A percentile compares a stretch with the other conserved stretches of the same genome.
phyloP scores from a whole-genome alignment of 1,140 invertebrate genomes.

The Pygmarrhopalites habei region DNA sequence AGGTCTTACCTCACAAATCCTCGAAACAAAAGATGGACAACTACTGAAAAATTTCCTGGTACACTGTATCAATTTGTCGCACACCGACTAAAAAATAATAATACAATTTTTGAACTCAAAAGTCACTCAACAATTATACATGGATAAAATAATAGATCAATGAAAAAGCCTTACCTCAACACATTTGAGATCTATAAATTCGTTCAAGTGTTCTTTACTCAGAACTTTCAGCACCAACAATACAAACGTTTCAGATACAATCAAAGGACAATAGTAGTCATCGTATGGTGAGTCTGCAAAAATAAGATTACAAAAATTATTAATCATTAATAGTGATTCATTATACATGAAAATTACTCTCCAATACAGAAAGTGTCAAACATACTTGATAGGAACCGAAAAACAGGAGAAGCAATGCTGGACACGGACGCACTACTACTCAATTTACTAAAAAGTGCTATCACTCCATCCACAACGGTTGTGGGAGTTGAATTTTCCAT shows the following conservation, averaged over 20 bases:
- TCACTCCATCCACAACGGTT: constrained; percentile 74
- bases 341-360: too few relatives aligned
- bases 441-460: constrained; percentile 57
- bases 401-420: constrained; percentile 29
- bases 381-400: constrained; percentile 36
- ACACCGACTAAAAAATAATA: constrained; percentile 27
- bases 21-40: constrained; percentile 35
- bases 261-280: constrained; percentile 38
- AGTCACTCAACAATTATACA: too few relatives aligned
- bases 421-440: constrained; percentile 15
- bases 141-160: background rate
- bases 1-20: too few relatives aligned
- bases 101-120: too few relatives aligned
- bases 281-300: constrained; percentile 35
- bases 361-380: constrained; percentile 1
- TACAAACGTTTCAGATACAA: constrained; percentile 40
- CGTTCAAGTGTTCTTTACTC: constrained; percentile 57
- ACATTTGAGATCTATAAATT: constrained; percentile 56
- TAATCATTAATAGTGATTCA: too few relatives aligned
- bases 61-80: constrained; percentile 33
- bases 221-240: constrained; percentile 56
- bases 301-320: constrained; percentile 3
- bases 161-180: constrained; percentile 43
- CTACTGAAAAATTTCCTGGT: constrained; percentile 34
- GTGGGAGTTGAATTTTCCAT: constrained; percentile 43